phyloP scores from a whole-genome alignment of 2,113 vertebrate genomes.

The Menidia beryllina region DNA sequence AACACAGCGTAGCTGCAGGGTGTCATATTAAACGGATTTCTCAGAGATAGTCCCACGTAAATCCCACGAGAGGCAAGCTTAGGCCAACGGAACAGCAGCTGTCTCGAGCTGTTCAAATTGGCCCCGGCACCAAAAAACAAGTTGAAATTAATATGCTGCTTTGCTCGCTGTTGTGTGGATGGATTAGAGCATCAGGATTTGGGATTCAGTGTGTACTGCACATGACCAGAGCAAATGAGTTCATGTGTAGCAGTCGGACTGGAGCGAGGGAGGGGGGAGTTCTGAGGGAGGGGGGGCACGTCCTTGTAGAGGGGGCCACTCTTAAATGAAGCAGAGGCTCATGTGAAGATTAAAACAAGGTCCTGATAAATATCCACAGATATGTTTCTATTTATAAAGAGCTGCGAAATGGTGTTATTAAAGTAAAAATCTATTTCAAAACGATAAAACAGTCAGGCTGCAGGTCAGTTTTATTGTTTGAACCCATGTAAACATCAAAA shows the following conservation, averaged over 20 bases:
- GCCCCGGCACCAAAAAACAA: constrained; percentile 55
- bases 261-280: constrained; percentile 4
- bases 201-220: constrained; percentile 39
- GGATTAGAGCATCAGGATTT: constrained; percentile 67
- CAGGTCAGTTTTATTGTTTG: background rate
- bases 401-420: constrained; percentile 58
- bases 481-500: background rate
- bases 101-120: constrained; percentile 59
- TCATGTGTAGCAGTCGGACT: constrained; percentile 25
- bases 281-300: constrained; percentile 24
- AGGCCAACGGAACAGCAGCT: constrained; percentile 38
- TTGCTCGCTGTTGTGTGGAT: constrained; percentile 46
- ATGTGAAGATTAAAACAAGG: constrained; percentile 50
- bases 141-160: constrained; percentile 72
- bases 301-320: constrained; percentile 34
- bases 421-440: constrained; percentile 26
- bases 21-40: constrained; percentile 68
- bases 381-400: constrained; percentile 18
- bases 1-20: constrained; percentile 35
- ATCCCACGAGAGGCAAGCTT: constrained; percentile 57
- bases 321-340: constrained; percentile 38
- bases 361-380: constrained; percentile 42
- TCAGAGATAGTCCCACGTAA: constrained; percentile 49
- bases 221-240: constrained; percentile 30
- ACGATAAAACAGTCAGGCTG: background rate